phyloP scores from a whole-genome alignment of 2,113 vertebrate species.

The Physeter macrocephalus region DNA sequence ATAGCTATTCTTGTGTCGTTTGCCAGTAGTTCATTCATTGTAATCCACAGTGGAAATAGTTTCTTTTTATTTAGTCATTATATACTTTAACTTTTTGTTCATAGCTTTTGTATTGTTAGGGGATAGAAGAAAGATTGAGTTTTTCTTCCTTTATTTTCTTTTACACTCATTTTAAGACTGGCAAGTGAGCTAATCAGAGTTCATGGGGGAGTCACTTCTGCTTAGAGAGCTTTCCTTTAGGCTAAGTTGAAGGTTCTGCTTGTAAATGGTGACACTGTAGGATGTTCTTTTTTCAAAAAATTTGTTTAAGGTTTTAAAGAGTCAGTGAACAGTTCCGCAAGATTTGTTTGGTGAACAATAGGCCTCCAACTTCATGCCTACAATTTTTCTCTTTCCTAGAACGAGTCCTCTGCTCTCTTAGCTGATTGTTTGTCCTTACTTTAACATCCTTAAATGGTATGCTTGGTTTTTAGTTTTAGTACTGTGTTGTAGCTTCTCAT shows the following conservation, averaged over 20 bases:
- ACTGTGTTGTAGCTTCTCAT: background rate
- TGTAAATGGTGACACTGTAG: background rate
- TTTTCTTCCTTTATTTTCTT: background rate
- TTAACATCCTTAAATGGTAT: background rate
- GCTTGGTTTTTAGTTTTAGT: background rate
- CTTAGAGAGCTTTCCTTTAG: background rate
- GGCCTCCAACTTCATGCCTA: background rate
- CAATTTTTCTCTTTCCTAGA: background rate
- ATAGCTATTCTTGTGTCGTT: background rate
- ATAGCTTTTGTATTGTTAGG: background rate
- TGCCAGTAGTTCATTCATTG: background rate
- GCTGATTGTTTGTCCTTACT: background rate
- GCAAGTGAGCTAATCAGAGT: background rate
- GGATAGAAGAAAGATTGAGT: background rate
- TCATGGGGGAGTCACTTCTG: background rate
- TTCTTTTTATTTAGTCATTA: background rate
- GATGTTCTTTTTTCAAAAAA: background rate
- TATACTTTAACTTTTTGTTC: background rate
- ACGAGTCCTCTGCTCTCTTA: background rate
- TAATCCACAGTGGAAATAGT: background rate
- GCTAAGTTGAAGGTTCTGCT: background rate
- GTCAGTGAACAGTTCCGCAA: background rate
- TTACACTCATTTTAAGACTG: background rate
- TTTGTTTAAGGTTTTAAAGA: background rate
- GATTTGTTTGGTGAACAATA: background rate